Evolutionary conservation across 2,888 invertebrate genomes (phyloP).

Genomic region (Drymonia ruficornis): DNA sequence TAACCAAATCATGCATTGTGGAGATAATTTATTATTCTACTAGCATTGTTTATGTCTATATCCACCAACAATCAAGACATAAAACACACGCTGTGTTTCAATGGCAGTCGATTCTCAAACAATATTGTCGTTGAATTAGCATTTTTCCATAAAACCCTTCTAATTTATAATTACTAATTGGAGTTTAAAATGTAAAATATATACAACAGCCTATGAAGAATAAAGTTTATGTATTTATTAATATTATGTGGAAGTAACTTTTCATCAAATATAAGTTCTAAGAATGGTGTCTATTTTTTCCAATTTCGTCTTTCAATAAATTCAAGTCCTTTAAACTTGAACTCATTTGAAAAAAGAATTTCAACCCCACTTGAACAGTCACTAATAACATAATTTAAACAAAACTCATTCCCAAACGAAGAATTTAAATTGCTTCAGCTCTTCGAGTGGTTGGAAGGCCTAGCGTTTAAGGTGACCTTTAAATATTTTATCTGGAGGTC

Average conservation of each 20-base stretch:
- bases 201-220: no score
- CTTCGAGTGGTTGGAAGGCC: slow-evolving; percentile 59
- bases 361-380: slow-evolving; percentile 15
- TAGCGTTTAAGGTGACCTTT: slow-evolving; percentile 71
- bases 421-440: slow-evolving; percentile 69
- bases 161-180: background rate
- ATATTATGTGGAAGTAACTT: no score
- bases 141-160: slow-evolving; percentile 21
- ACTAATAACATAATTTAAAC: slow-evolving; percentile 38
- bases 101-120: slow-evolving; percentile 31
- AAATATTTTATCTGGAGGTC: slow-evolving; percentile 81
- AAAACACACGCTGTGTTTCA: slow-evolving; percentile 35
- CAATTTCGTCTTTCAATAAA: background rate
- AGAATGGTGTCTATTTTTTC: no score
- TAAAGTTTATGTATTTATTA: no score
- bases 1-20: background rate
- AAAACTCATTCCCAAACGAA: slow-evolving; percentile 49
- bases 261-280: no score
- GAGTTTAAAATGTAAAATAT: background rate
- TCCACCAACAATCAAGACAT: slow-evolving; percentile 38
- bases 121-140: slow-evolving; percentile 21
- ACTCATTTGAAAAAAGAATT: background rate
- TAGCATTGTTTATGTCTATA: slow-evolving; percentile 17
- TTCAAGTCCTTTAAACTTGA: background rate
- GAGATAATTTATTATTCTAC: background rate